Evolutionary conservation across 2,113 vertebrate species (phyloP), one percentile per base, ranked within the genome.

Genomic region (Coptodon bakossiorum): DNA sequence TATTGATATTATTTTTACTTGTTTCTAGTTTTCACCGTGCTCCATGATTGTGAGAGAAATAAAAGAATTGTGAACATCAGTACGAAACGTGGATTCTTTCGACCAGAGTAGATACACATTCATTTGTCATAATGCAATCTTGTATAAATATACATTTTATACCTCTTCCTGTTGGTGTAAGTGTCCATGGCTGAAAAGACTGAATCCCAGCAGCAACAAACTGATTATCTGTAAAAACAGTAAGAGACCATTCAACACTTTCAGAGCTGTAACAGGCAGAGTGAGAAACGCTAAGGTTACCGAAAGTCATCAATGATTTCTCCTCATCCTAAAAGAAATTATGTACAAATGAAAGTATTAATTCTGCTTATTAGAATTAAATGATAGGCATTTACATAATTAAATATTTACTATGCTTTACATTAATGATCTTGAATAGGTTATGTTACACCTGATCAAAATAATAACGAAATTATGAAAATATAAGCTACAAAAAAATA

Each of bases 181-280:
- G 40, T 54, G 8, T 66, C 86, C 92, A 5, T 93, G 92, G 61
- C 12, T 19, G 40, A 93, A 93, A 24, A 94, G 24, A 52, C 86
- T 81, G 4, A 52, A 0, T 27, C 82, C 92, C 71, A 94, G 13
- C 52, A 93, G 3, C 57, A 95, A 45, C 9, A 50, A 24, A 54
- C 90, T 68, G 17, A 81, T 6, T 19, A 91, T 83, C 94, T 95
- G 86, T 71, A 93, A 87, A 76, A 85, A 36, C 17, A 90, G 7
- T 8, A 86, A 86, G 9, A 80, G 52, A 76, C 7, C 17, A 3
- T 54, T 24, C 29, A 83, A 68, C 24, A 2, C 6, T 22, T 17
- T 48, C 52, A 43, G 9, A 6, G 45, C 31, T 76, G 43, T 29
- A 78, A 50, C 43, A 31, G 43, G 43, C 68, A 73, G 22, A 45